phyloP scores from a whole-genome alignment of 2,113 vertebrate genomes.

The Elaphurus davidianus region DNA sequence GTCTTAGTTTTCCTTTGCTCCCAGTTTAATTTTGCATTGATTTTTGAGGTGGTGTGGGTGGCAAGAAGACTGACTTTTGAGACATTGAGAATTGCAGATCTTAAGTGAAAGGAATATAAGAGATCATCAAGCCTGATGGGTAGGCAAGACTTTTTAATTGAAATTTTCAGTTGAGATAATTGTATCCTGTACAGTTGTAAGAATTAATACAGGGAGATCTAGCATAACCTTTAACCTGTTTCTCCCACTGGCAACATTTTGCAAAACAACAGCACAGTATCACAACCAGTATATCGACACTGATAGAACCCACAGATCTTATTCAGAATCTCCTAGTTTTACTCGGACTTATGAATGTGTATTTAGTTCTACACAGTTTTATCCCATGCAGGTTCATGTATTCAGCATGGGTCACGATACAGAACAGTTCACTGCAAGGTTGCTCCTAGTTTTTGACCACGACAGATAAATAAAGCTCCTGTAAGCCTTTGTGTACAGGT shows the following conservation, averaged over 20 bases:
- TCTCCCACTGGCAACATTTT: neutral
- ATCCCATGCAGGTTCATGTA: neutral
- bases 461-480: neutral
- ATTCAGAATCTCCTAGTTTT: neutral
- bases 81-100: neutral
- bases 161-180: neutral
- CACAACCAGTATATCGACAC: neutral
- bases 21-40: neutral
- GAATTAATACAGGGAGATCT: neutral
- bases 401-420: neutral
- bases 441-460: neutral
- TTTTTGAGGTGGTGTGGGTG: neutral
- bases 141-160: neutral
- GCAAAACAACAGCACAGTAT: neutral
- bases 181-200: neutral
- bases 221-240: neutral
- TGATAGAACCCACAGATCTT: neutral
- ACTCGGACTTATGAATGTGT: neutral
- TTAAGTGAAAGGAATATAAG: neutral
- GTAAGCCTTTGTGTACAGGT: neutral
- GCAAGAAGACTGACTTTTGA: neutral
- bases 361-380: neutral
- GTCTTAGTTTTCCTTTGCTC: neutral
- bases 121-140: neutral
- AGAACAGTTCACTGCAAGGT: neutral